Evolutionary conservation across 2,797 vertebrate species (phyloP), one percentile per base, ranked within the genome.

Genomic region (Clarias platycephalus): DNA sequence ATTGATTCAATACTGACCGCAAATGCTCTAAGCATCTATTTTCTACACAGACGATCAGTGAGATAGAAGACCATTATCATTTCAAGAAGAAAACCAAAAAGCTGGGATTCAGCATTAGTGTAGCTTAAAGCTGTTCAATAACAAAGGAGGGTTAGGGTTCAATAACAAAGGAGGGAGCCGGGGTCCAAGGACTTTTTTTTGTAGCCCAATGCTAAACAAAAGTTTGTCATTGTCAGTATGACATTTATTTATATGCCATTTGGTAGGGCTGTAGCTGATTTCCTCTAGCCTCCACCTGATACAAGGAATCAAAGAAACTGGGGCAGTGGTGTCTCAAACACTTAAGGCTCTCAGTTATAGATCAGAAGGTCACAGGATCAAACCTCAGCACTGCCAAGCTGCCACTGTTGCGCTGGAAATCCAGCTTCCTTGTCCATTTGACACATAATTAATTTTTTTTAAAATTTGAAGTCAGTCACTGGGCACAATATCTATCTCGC

Each of bases 81-180:
- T 60, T 77, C 55, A 60, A 24, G 31, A 78, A 40, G 57, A 3
- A 78, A 62, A 62, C 57, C 76, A 78, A 37, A 31, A 77, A 24
- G 74, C 53, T 58, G 34, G 31, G 22, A 37, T 37, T 40, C 31
- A 60, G 26, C 53, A 57, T 34, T 34, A 22, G 18, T 31, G 28
- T 49, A 71, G 71, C 26, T 31, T 55, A 20, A 60, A 62, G 75
- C 31, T 60, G 8, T 78, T 62, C 57, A 78, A 60, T 60, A 37
- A n/a, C 44, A 49, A 49, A 49, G 44, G 22, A 15, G 55, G 37
- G 28, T 44, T 44, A 44, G 40, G 8, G 7, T 77, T 60, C 57
- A 77, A 60, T 60, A 37, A 24, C 49, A 53, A 53, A 53, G 49
- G 22, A 16, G 55, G 37, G 31, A 60, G 57, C 5, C 20, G 37